Base-by-base conservation (phyloP, 2,888 invertebrate genomes). In the Carabus problematicus region DNA sequence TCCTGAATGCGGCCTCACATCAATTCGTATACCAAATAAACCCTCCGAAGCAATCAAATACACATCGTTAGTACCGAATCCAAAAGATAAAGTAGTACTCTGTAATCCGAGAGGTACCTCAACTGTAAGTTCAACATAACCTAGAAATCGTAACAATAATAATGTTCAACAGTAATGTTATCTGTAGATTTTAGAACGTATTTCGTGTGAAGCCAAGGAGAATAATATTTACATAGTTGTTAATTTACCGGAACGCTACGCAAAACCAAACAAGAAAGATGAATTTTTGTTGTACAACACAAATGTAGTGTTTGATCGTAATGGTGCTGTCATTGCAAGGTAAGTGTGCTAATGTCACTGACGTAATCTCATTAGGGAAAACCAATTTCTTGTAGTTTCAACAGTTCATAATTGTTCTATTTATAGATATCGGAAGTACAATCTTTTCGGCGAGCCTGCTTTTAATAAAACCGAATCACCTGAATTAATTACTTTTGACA, bases 301-400 rank as follows among this genome's bases (percentile, higher is more conserved):
- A 0, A 84, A 86, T 72, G 82, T 86, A 0, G 86, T 81, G 1
- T 86, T 86, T 72, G 84, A 85, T 74, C 79, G 84, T 39, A 73
- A 76, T 6, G 87, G 87, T 18, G 76, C 73, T n/a, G 76, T 87
- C n/a, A 76, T 86, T 1, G 84, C 85, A 3, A 84, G 82, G 82
- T 86, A 82, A 71, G 63, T 60, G 60, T 12, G 11, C 7, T 18
- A 55, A 12, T 16, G 8, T 12, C 55, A 55, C 14, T 45, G 45
- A 45, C n/a, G n/a, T n/a, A 6, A 1, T n/a, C 8, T 12, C 1
- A 49, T 49, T 12, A 49, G 18, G 8, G 7, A 45, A n/a, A 45
- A 14, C 45, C 45, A 45, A 7, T 45, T 45, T 45, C 45, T 45
- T 3, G 40, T 58, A 3, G 11, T 69, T 3, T 7, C 14, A 58